Evolutionary conservation across 2,797 vertebrate species (phyloP), one percentile per base, ranked within the genome.

Genomic region (Liasis olivaceus): DNA sequence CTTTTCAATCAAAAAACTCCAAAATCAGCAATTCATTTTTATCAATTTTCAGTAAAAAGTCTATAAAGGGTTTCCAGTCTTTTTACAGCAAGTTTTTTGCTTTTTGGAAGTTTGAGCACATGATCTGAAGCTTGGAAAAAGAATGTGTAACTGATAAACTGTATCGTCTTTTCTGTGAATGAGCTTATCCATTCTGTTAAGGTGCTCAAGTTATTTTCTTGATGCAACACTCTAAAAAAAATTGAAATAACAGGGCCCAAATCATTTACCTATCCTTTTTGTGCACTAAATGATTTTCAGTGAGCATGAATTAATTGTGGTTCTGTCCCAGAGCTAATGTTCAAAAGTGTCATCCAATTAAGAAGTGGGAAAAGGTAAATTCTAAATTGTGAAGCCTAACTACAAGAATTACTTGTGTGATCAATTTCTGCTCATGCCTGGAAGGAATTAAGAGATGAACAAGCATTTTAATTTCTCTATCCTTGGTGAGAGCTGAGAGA

Each of bases 311-410:
- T 93, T 91, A 85, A 90, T 69, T 92, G 85, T 56, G 86, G 42
- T 90, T 85, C 85, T 88, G 15, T 92, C 54, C 72, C 56, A 90
- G 86, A 88, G 77, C 62, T 85, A 94, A 94, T 85, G 88, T 90
- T 90, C 54, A 62, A 56, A 88, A 90, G 60, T 92, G n/a, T 92
- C 62, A 92, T 88, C 92, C 91, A 90, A 84, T 85, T 90, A 69
- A 88, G 56, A 62, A 85, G 56, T 69, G 58, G 72, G 54, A 90
- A 93, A 87, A 86, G 93, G 51, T 62, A 89, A 84, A 58, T 63
- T 91, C 85, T 63, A 51, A 36, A 20, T 60, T 93, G 90, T 62
- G 31, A 0, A 5, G 94, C 89, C 94, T 89, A 94, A 91, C 14
- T 36, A 51, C 15, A n/a, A 0, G 1, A 60, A 62, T 81, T 56